Base-by-base conservation (phyloP, 1,140 invertebrate species). In the Tetraneura akinire region DNA sequence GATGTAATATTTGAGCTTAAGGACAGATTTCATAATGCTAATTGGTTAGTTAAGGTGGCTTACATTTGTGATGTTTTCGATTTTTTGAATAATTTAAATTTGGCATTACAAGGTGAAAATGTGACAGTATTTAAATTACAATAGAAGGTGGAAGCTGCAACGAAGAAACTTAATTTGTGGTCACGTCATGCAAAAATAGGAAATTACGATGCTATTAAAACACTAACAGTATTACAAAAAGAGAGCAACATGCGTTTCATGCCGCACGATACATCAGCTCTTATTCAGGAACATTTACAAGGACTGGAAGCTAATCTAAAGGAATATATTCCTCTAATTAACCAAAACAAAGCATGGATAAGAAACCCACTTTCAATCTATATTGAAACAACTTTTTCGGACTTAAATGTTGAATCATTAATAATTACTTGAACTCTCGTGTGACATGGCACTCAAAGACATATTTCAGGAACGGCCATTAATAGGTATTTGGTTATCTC, bases 11-110 rank as follows among this genome's bases (percentile, higher is more conserved):
- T 21, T 53, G 0, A 53, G 21, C 21, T 53, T 53, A 21, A 53
- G 8, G 51, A 51, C 49, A 51, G 49, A 18, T 53, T 21, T 53
- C 51, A n/a, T 29, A 29, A 64, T 64, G 18, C 18, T 45, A 37
- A 32, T 51, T 80, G 76, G 55, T 49, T 80, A 23, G 21, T 23
- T 51, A 26, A 23, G 26, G 11, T 80, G 18, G 76, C 55, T 10
- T 80, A 80, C 76, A 29, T 80, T 21, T 55, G 53, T 60, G 76
- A 80, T 80, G 42, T 80, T 11, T 64, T 80, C 37, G 21, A 29
- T 29, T 45, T 68, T 29, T 66, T 80, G 37, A 80, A 80, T 80
- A 42, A 32, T 29, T 26, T 80, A 29, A 78, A 62, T 57, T 53
- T 78, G 51, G 26, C 23, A 14, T 16, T 78, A 14, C 74, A 78